Base-by-base conservation (phyloP, 1,140 invertebrate genomes). In the Aporrectodea caliginosa region DNA sequence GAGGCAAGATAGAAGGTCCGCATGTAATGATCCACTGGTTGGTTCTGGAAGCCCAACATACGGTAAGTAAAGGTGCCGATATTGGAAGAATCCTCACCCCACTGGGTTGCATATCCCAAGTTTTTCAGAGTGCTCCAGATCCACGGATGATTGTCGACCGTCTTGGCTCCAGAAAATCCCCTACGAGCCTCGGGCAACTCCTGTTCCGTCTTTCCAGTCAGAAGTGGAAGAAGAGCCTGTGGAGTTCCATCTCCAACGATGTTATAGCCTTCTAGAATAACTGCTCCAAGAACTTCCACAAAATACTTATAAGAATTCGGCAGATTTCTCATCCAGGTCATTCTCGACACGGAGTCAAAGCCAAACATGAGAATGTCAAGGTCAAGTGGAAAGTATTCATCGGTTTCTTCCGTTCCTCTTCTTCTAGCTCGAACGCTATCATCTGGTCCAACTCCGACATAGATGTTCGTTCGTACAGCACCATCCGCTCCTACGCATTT, bases 231-330 rank as follows among this genome's bases (percentile, higher is more conserved):
- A 29, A 97, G 87, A 0, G 96, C 95, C 83, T 97, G 95, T 0
- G 95, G 94, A 0, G 96, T 98, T 0, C 96, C 96, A 88, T 98
- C 96, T 0, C 96, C 96, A 1, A 98, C 92, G 78, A 97, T 96
- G 84, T 97, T 97, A 82, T 95, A 94, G 77, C 94, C 93, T 84
- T 94, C 89, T 0, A 97, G 86, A 2, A 95, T 89, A 16, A 92
- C 88, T 1, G 92, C 92, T 31, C 91, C 88, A n/a, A 97, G 86
- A 12, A 89, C 85, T 16, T 94, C 88, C 0, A 89, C 92, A 34
- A 98, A 88, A 85, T 93, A 94, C 31, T 91, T 89, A 84, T 94
- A 93, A 12, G 93, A 93, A 82, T 93, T 92, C 0, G 95, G 95
- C 72, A 98, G 88, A 84, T 94, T 93, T 58, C 96, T 90, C 30